phyloP scores from a whole-genome alignment of 2,888 invertebrate species.

The Megamerina dolium region DNA sequence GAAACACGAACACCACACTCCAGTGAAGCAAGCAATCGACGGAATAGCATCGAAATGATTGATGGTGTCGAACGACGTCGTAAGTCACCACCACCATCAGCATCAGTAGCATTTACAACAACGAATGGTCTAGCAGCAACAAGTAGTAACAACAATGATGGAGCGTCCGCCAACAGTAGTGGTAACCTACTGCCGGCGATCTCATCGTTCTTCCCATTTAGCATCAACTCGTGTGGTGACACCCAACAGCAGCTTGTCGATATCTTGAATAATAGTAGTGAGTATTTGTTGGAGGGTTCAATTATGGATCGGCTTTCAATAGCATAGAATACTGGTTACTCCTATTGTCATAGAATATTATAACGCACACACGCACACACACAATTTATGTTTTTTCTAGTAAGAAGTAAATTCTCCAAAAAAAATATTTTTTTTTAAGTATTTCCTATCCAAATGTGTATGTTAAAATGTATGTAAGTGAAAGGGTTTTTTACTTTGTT shows the following conservation, averaged over 20 bases:
- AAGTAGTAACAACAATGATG: not conserved
- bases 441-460: too few relatives aligned
- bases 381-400: too few relatives aligned
- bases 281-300: slow-evolving; percentile 41
- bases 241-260: slow-evolving; percentile 46
- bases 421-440: too few relatives aligned
- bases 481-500: too few relatives aligned
- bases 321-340: slow-evolving; percentile 25
- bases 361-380: too few relatives aligned
- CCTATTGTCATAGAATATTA: too few relatives aligned
- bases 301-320: slow-evolving; percentile 47
- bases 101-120: slow-evolving; percentile 20
- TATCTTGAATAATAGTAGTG: slow-evolving; percentile 45
- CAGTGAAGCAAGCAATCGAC: slow-evolving; percentile 14
- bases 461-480: too few relatives aligned
- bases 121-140: slow-evolving; percentile 12
- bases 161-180: slow-evolving; percentile 1
- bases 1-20: slow-evolving; percentile 23
- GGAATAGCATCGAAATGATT: slow-evolving; percentile 34
- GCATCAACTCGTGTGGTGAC: slow-evolving; percentile 39
- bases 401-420: too few relatives aligned
- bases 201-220: slow-evolving; percentile 50
- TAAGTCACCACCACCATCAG: slow-evolving; percentile 21
- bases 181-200: slow-evolving; percentile 34
- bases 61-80: slow-evolving; percentile 40